A percentile compares a stretch with the other conserved stretches of the same genome.
Conservation (phyloP, 2,888 invertebrate species). For the Diarsia mendica region DNA sequence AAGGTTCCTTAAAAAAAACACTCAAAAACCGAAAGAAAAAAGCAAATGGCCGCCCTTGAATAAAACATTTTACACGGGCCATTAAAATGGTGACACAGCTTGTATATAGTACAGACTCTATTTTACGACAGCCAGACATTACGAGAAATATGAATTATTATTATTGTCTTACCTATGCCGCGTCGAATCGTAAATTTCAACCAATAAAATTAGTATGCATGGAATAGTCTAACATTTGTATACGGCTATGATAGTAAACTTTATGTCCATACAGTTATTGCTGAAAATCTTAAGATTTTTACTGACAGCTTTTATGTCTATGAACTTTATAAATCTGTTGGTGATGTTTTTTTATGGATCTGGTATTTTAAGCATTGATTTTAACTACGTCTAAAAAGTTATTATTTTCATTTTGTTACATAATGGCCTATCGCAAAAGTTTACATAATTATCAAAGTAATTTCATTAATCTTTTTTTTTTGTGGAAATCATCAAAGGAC, state of each 20-base stretch:
- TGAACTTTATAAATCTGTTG: neutral
- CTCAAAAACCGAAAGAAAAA: neutral
- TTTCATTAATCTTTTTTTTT: too few relatives aligned
- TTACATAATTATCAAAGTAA: too few relatives aligned
- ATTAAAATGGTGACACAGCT: slow-evolving; percentile 61
- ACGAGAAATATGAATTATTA: slow-evolving; percentile 65
- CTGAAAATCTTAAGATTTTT: slow-evolving; percentile 45
- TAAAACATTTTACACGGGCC: slow-evolving; percentile 54
- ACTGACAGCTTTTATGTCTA: slow-evolving; percentile 8
- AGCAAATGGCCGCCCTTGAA: slow-evolving; percentile 33
- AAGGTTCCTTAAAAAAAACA: neutral
- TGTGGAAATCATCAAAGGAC: too few relatives aligned
- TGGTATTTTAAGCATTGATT: neutral
- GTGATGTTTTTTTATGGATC: neutral
- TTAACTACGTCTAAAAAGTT: neutral
- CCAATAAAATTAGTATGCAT: slow-evolving; percentile 67
- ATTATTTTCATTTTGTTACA: neutral
- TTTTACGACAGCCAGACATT: slow-evolving; percentile 64
- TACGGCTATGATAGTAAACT: slow-evolving; percentile 33
- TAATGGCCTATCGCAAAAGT: too few relatives aligned
- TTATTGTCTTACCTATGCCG: slow-evolving; percentile 64
- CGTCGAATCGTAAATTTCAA: slow-evolving; percentile 65
- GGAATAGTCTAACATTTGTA: slow-evolving; percentile 47
- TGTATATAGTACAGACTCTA: slow-evolving; percentile 41
- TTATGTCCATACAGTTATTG: slow-evolving; percentile 37